Evolutionary conservation across 2,797 vertebrate genomes (phyloP).

Genomic region (Eulemur coronatus): DNA sequence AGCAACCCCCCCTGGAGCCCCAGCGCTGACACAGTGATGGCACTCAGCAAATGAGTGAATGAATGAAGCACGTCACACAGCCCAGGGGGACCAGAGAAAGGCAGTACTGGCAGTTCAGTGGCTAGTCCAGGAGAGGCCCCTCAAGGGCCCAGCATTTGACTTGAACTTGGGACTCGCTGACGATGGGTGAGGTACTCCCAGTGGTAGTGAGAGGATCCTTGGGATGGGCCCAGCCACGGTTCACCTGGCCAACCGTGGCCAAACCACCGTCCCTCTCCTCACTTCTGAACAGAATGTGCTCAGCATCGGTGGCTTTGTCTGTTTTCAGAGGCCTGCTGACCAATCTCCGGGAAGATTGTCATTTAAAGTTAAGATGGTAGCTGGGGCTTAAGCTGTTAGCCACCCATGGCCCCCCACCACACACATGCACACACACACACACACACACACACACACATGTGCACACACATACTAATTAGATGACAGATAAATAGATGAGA

Average conservation of each 20-base stretch:
- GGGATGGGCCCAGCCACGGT: no score
- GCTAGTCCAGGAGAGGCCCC: not conserved
- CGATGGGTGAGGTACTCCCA: not conserved
- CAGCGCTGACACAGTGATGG: rapidly evolving
- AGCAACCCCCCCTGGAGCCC: no score
- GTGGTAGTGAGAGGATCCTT: no score
- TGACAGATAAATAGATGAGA: not conserved
- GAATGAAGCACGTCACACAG: no score
- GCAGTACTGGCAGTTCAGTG: rapidly evolving
- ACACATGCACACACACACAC: not conserved
- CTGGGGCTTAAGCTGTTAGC: not conserved
- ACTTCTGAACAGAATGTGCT: not conserved
- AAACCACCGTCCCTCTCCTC: not conserved
- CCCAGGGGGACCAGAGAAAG: not conserved
- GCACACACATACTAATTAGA: not conserved
- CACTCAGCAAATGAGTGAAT: not conserved
- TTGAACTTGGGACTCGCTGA: not conserved
- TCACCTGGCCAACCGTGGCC: not conserved
- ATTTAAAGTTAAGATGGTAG: not conserved
- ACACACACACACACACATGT: not conserved
- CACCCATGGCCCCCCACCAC: rapidly evolving
- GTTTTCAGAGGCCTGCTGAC: not conserved
- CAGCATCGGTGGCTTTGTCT: not conserved
- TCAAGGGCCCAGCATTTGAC: not conserved
- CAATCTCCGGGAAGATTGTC: not conserved